Evolutionary conservation across 2,113 vertebrate species (phyloP), one percentile per base, ranked within the genome.

Genomic region (Actenoides hombroni): DNA sequence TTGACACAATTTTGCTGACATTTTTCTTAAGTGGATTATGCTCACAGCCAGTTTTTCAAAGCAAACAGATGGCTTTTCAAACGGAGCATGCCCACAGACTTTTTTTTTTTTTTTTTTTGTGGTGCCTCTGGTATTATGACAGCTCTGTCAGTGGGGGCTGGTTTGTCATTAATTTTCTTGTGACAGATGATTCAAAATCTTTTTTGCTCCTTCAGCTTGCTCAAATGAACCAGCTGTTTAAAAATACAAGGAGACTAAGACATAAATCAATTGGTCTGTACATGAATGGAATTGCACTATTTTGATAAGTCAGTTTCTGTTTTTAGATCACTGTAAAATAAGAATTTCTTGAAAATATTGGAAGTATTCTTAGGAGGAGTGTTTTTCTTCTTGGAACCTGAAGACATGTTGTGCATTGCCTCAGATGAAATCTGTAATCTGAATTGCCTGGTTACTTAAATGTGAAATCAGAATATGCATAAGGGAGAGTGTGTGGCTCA

Each of bases 21-120:
- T 97, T 96, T 96, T 97, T 94, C 84, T 56, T 83, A 91, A 97
- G 94, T 95, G 94, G 91, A 93, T 98, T 97, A 89, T 91, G 81
- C 83, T 97, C 25, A 24, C 59, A 95, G 86, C 89, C 92, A 95
- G 89, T 94, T 96, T 96, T 96, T 94, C 82, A 88, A 86, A 95
- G 97, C 87, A 92, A 91, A 94, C 97, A 98, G 97, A 97, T 97
- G 97, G 97, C 96, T 97, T 96, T 96, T 96, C 94, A 88, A 93
- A 94, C 33, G 44, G 90, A 96, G 76, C 74, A 85, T 75, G 93
- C 95, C 91, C 33, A 39, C 46, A 90, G 96, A 92, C 82, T 75
- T 16, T 76, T 77, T 29, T 26, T 68, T 37, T n/a, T 23, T 63
- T 79, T 37, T 84, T 29, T 74, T 94, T 53, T 91, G 46, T 46